These are phyloP conservation scores for Amblyraja radiata DNA, from an alignment of 2,797 vertebrate genomes.

Conservation along the genomic window DNA sequence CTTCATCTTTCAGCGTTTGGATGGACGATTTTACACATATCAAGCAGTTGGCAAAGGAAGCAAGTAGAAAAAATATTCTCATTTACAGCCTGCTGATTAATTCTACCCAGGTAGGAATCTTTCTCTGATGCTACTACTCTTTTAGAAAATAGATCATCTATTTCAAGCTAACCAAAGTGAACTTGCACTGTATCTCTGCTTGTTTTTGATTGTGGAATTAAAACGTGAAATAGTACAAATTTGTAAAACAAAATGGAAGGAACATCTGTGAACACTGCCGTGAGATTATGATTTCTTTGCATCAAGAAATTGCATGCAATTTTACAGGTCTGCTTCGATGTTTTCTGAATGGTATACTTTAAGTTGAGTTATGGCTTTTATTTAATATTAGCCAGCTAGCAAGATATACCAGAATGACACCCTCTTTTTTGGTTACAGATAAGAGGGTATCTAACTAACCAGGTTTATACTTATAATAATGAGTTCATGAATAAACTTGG, in stretches of 20 bases:
- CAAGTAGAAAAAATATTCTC: constrained; percentile 68
- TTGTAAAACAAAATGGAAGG: neutral
- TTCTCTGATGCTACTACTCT: neutral
- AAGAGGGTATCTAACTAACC: neutral
- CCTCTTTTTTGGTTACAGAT: neutral
- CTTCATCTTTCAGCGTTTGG: constrained; percentile 47
- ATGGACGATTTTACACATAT: constrained; percentile 54
- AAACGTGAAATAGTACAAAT: neutral
- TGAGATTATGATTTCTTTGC: neutral
- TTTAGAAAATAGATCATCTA: neutral
- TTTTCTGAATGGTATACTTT: neutral
- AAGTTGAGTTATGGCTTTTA: neutral
- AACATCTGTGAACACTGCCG: neutral
- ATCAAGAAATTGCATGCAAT: neutral
- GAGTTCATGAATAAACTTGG: neutral
- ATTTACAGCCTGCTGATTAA: constrained; percentile 71
- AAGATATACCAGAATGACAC: neutral
- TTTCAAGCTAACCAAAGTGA: neutral
- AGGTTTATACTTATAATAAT: neutral
- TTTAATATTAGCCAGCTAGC: neutral
- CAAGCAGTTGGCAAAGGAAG: constrained; percentile 61
- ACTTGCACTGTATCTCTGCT: neutral
- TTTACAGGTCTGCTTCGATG: neutral
- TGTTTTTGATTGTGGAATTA: neutral
- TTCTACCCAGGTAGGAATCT: constrained; percentile 66